Conservation (phyloP, 64 coral and sea anemone species). For the Stichodactyla helianthus region DNA sequence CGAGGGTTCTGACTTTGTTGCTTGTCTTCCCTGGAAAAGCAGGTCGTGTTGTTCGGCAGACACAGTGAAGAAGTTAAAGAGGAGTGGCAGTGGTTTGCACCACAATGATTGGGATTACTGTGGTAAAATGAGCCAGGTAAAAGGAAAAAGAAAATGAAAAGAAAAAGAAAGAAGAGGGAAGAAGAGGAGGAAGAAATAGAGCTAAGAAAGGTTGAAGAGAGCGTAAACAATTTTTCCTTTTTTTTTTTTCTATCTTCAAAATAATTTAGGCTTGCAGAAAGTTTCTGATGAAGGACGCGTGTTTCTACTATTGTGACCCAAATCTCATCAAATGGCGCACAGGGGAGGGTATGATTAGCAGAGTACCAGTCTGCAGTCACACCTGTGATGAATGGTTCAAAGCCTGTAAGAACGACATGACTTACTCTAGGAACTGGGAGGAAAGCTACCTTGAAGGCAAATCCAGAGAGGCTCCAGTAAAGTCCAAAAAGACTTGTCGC, state of each 20-base stretch:
- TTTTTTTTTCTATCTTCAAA: neutral
- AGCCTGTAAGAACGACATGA: slow-evolving; percentile 75
- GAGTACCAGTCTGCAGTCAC: slow-evolving; percentile 56
- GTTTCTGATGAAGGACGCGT: slow-evolving; percentile 66
- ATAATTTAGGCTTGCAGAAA: slow-evolving; percentile 36
- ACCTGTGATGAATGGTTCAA: slow-evolving; percentile 81
- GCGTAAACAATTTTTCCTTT: neutral
- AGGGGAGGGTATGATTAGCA: neutral
- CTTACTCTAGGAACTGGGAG: slow-evolving; percentile 61
- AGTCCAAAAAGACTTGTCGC: neutral
- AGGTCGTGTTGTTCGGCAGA: slow-evolving; percentile 70
- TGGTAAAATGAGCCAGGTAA: slow-evolving; percentile 33
- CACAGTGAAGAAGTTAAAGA: slow-evolving; percentile 43
- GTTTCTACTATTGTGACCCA: slow-evolving; percentile 73
- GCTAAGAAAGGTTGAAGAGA: neutral
- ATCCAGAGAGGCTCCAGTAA: neutral
- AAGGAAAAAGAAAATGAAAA: neutral
- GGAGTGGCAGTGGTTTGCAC: slow-evolving; percentile 15
- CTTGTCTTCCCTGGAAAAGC: slow-evolving; percentile 57
- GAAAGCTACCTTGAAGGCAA: neutral
- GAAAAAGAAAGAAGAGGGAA: too few relatives aligned
- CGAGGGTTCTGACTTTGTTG: slow-evolving; percentile 50
- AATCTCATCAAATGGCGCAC: slow-evolving; percentile 55
- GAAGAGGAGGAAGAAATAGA: too few relatives aligned
- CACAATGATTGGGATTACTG: slow-evolving; percentile 74